Evolutionary conservation across 1,140 invertebrate genomes (phyloP).

Genomic region (Nasonia vitripennis): DNA sequence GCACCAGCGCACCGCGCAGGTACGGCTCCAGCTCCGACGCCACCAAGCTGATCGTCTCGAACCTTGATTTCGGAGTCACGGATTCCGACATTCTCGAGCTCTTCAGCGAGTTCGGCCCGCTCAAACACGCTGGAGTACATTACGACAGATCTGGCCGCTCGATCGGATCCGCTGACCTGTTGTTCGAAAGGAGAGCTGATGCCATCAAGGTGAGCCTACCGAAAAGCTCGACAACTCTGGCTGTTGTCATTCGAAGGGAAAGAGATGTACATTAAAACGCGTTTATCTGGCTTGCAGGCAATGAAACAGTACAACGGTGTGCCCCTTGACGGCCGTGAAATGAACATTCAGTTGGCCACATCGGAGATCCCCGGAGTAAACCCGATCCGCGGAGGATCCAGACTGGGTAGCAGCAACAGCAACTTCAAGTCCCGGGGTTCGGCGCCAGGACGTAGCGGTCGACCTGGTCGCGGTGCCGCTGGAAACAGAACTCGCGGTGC

Average conservation of each 20-base stretch:
- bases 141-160: slow-evolving; percentile 98
- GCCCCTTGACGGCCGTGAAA: slow-evolving; percentile 94
- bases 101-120: slow-evolving; percentile 96
- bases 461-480: slow-evolving; percentile 6
- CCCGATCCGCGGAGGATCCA: slow-evolving; percentile 64
- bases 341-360: slow-evolving; percentile 94
- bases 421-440: slow-evolving; percentile 38
- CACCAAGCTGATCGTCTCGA: slow-evolving; percentile 94
- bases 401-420: slow-evolving; percentile 60
- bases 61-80: slow-evolving; percentile 97
- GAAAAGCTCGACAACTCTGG: not conserved
- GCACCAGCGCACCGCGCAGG: slow-evolving; percentile 8
- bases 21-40: slow-evolving; percentile 76
- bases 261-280: not conserved
- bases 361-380: slow-evolving; percentile 79
- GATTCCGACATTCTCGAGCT: slow-evolving; percentile 97
- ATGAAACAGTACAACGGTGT: slow-evolving; percentile 99
- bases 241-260: not conserved
- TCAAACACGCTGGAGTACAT: slow-evolving; percentile 96
- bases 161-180: slow-evolving; percentile 96
- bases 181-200: slow-evolving; percentile 93
- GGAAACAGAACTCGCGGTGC: slow-evolving; percentile 8
- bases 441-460: not conserved
- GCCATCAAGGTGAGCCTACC: slow-evolving; percentile 83
- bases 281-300: slow-evolving; percentile 76